Conservation (phyloP, 2,113 vertebrate genomes). For the Pteronura brasiliensis region DNA sequence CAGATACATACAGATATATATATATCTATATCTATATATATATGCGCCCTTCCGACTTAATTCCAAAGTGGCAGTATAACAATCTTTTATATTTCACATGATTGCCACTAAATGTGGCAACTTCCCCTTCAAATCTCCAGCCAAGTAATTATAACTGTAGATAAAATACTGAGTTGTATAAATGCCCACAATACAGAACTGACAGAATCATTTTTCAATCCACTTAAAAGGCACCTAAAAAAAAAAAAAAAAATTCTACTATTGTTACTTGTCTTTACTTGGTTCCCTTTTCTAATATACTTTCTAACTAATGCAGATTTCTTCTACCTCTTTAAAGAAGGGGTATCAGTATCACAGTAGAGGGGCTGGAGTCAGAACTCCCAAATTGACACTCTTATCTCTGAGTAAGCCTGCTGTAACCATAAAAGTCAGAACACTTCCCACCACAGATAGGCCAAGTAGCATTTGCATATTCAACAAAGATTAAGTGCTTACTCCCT, state of each 20-base stretch:
- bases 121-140: neutral
- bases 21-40: neutral
- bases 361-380: neutral
- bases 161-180: constrained; percentile 1
- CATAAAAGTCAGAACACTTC: neutral
- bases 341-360: neutral
- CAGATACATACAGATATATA: neutral
- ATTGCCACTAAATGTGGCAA: neutral
- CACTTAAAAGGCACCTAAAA: neutral
- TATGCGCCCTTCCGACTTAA: neutral
- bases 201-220: constrained; percentile 1
- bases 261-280: neutral
- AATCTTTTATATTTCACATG: neutral
- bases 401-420: neutral
- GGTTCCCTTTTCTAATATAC: neutral
- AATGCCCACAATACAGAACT: neutral
- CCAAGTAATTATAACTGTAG: constrained; percentile 7
- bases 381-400: neutral
- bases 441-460: neutral
- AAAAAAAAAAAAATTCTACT: neutral
- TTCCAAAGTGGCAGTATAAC: neutral
- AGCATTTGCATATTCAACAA: neutral
- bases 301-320: neutral
- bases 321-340: neutral
- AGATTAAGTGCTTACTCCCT: neutral